Evolutionary conservation across 2,888 invertebrate genomes (phyloP), one percentile per base, ranked within the genome.

Genomic region (Rhamnusium bicolor): DNA sequence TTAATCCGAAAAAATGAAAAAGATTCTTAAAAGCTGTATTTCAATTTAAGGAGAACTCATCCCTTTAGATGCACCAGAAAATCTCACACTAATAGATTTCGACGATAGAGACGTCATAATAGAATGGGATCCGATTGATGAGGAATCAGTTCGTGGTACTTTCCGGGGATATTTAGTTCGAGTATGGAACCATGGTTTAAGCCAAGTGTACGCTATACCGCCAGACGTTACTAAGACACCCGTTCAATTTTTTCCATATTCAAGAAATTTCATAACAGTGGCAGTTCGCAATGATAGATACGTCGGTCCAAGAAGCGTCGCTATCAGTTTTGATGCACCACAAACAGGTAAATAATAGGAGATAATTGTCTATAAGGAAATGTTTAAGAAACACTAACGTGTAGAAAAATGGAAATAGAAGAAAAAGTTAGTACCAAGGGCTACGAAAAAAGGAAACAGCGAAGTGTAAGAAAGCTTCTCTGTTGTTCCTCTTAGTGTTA

Each of bases 241-340:
- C 4, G 80, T 85, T 0, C 83, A 85, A 63, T 85, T 85, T 69
- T 85, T 85, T 58, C 85, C 85, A 0, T 85, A 80, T 77, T 85
- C 85, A 5, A 84, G 80, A 73, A 85, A 85, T 68, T 85, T 85
- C 70, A 81, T 85, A 5, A 85, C 85, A 4, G 85, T 84, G 1
- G 82, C 85, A 12, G 85, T 81, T 8, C 77, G 85, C 29, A 85
- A 85, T 67, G 84, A 85, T 63, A 85, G 85, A 73, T 85, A 84
- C 69, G 83, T 85, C 5, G 85, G 85, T 2, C 85, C 85, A 1
- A 81, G 84, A n/a, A 85, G 85, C 69, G 78, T 77, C 10, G 83
- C 85, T 6, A 79, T 85, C 40, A 83, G 80, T 60, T 85, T 85
- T 56, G 84, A 85, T 73, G 85, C 85, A 1, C 85, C 85, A 0